Evolutionary conservation across 2,797 vertebrate species (phyloP), one percentile per base, ranked within the genome.

Genomic region (Telmatherina bonti): DNA sequence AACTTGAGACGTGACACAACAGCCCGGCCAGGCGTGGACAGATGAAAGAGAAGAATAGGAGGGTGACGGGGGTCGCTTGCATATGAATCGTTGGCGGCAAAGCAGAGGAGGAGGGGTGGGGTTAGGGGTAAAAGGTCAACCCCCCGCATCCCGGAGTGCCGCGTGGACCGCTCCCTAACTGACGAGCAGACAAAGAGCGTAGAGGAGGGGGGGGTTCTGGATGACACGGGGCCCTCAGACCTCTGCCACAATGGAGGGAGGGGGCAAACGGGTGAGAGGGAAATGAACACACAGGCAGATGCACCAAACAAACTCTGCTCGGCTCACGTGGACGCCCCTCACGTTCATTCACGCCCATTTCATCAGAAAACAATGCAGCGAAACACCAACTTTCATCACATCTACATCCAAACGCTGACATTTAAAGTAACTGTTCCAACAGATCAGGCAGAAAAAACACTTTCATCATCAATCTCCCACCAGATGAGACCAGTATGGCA

Each of bases 1-100:
- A 95, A 95, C 94, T 95, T 95, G 93, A 94, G 94, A 93, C 91
- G 41, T 90, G 82, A 86, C 82, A 87, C 86, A 85, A 87, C 91
- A 88, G 88, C 85, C 85, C 45, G 87, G 82, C 82, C 87, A 85
- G 86, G 67, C 79, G 70, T 79, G 87, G 90, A 87, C 86, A 84
- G 91, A 89, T 91, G 89, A 92, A 88, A 85, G 81, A 70, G 73
- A 87, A 88, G 89, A 92, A 91, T 85, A 77, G 85, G 78, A 49
- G 77, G 81, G 58, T 88, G 91, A 91, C 63, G 85, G 90, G 82
- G 90, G 83, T 73, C 74, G 73, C 83, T 87, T 92, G 91, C 91
- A 93, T 93, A 92, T 93, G 88, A 93, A 93, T 94, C 45, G 74
- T 67, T 7, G 30, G 65, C 43, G 70, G 65, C 78, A 43, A 76